A percentile compares a stretch with the other conserved stretches of the same genome.
Evolutionary conservation across 2,888 invertebrate species (phyloP).

Genomic region (Drosophila neutralis): DNA sequence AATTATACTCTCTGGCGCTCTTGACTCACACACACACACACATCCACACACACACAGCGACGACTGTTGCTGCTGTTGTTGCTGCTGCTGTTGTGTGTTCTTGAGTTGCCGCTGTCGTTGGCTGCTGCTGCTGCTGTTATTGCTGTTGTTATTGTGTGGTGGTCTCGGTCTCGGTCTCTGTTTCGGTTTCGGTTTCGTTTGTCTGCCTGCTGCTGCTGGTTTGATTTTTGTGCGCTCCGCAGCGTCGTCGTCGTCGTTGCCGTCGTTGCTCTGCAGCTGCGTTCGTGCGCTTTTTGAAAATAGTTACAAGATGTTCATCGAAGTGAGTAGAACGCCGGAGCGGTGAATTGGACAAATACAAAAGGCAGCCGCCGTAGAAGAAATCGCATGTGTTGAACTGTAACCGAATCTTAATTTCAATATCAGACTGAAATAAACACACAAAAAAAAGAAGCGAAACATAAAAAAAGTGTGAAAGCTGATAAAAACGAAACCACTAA

Average conservation of each 20-base stretch:
- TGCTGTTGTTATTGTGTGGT: slow-evolving; percentile 48
- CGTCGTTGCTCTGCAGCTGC: slow-evolving; percentile 77
- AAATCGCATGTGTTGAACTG: slow-evolving; percentile 44
- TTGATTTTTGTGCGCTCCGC: slow-evolving; percentile 70
- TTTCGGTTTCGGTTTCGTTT: slow-evolving; percentile 66
- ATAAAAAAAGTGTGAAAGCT: slow-evolving; percentile 29
- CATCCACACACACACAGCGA: slow-evolving; percentile 18
- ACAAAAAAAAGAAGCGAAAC: neutral
- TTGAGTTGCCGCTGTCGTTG: slow-evolving; percentile 59
- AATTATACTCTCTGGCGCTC: slow-evolving; percentile 37
- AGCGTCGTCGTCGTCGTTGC: slow-evolving; percentile 46
- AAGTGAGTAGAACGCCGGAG: slow-evolving; percentile 83
- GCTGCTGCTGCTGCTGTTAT: slow-evolving; percentile 39
- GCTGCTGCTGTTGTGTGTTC: slow-evolving; percentile 58
- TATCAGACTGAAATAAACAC: slow-evolving; percentile 33
- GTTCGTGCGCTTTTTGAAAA: slow-evolving; percentile 83
- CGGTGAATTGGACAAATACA: slow-evolving; percentile 72
- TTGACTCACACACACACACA: slow-evolving; percentile 11
- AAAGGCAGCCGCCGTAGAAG: slow-evolving; percentile 52
- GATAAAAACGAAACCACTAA: slow-evolving; percentile 11
- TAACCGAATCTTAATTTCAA: slow-evolving; percentile 43
- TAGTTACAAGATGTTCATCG: slow-evolving; percentile 84
- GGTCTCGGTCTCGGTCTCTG: slow-evolving; percentile 66
- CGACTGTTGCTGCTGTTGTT: slow-evolving; percentile 32
- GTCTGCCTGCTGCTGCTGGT: slow-evolving; percentile 66